Conservation (phyloP, 2,797 vertebrate species). For the Acestrorhynchus altus region DNA sequence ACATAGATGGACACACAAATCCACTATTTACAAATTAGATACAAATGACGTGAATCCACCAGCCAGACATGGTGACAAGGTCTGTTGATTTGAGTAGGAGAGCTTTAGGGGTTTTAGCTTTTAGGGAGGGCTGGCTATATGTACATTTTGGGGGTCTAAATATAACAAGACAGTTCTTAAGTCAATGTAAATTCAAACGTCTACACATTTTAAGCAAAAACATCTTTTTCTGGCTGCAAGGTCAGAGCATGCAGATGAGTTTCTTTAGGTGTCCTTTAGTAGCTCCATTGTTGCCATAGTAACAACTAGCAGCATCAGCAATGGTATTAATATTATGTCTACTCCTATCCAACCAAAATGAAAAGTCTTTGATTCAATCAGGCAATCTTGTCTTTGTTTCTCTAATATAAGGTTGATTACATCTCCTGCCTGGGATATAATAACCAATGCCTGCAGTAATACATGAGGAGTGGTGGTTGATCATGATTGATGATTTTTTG, state of each 20-base stretch:
- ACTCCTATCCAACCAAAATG: background rate
- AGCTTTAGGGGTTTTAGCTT: too few species aligned
- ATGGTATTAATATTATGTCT: background rate
- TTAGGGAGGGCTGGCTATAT: too few species aligned
- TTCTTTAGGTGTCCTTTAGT: background rate
- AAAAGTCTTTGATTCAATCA: constrained; percentile 4
- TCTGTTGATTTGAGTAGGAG: too few species aligned
- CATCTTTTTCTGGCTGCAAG: background rate
- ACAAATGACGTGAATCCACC: too few species aligned
- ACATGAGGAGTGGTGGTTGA: constrained; percentile 23
- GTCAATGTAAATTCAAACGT: too few species aligned
- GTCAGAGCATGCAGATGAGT: background rate
- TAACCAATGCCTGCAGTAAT: constrained; percentile 18
- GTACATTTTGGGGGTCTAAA: too few species aligned
- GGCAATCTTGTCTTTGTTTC: background rate
- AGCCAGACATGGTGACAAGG: too few species aligned
- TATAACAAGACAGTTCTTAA: too few species aligned
- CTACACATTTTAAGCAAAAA: background rate
- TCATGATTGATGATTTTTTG: constrained; percentile 30
- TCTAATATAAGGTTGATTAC: constrained; percentile 2
- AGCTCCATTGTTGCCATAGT: background rate
- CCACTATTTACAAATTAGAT: too few species aligned
- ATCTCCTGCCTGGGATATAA: constrained; percentile 1
- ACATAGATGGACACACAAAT: too few species aligned
- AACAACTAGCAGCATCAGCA: background rate